These are phyloP conservation scores for Thecophora atra DNA, from an alignment of 2,888 invertebrate species.

Conservation along the genomic window DNA sequence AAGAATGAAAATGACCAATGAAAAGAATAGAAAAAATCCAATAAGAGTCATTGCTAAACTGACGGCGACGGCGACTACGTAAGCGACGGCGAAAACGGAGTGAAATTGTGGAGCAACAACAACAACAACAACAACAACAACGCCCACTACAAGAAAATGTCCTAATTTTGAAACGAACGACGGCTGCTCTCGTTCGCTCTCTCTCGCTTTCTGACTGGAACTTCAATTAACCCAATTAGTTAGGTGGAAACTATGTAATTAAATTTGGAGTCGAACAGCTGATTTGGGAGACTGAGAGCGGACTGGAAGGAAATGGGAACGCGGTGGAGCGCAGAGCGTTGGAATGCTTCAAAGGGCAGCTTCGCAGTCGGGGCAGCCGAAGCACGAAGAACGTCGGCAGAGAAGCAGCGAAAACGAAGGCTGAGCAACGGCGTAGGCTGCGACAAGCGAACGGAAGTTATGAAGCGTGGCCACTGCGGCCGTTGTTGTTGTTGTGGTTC, in stretches of 20 bases:
- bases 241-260: constrained; percentile 57
- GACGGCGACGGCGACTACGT: no score
- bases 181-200: no score
- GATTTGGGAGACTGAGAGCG: constrained; percentile 11
- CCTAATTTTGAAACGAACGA: constrained; percentile 50
- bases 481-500: neutral
- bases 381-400: neutral
- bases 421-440: neutral
- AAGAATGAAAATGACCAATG: no score
- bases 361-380: neutral
- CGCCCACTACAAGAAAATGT: constrained; percentile 47
- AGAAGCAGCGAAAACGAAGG: neutral
- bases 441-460: neutral
- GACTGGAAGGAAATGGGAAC: neutral
- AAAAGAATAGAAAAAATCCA: no score
- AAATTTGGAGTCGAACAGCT: constrained; percentile 55
- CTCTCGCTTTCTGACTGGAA: constrained; percentile 25
- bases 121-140: neutral
- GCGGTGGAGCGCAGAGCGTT: neutral
- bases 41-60: no score
- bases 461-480: neutral
- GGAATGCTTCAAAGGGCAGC: neutral
- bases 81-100: neutral
- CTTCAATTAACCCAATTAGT: constrained; percentile 65
- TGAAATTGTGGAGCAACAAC: neutral